These are phyloP conservation scores for Xiphophorus maculatus DNA, from an alignment of 2,113 vertebrate genomes.

Conservation along the genomic window DNA sequence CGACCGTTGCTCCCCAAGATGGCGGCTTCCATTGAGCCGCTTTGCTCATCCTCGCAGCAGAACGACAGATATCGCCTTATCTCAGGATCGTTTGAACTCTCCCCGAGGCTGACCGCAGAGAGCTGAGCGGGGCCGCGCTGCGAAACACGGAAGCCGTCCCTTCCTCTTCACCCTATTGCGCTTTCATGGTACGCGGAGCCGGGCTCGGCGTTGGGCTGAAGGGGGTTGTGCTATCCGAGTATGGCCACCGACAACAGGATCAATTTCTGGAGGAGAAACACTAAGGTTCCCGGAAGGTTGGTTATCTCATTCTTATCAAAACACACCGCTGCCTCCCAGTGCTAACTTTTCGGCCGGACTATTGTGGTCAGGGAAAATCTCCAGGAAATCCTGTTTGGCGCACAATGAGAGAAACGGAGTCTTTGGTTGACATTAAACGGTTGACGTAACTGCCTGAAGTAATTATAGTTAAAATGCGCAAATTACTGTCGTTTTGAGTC, in stretches of 20 bases:
- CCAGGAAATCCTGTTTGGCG: too few relatives aligned
- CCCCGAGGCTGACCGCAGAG: not conserved
- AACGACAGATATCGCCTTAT: conserved; percentile 19
- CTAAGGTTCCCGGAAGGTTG: conserved; percentile 93
- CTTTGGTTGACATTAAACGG: too few relatives aligned
- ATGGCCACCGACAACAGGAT: conserved; percentile 93
- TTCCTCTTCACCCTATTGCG: not conserved
- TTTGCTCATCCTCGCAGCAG: conserved; percentile 33
- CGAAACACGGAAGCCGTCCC: conserved; percentile 11
- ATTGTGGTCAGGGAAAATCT: too few relatives aligned
- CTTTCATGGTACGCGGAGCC: conserved; percentile 27
- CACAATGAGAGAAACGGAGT: too few relatives aligned
- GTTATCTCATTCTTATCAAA: conserved; percentile 22
- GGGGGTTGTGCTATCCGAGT: conserved; percentile 48
- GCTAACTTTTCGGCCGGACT: not conserved
- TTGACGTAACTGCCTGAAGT: too few relatives aligned
- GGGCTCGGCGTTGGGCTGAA: conserved; percentile 23
- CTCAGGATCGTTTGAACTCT: not conserved
- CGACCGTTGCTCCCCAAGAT: conserved; percentile 82
- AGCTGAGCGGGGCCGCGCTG: not conserved
- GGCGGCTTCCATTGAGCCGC: conserved; percentile 79
- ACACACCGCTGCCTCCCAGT: not conserved
- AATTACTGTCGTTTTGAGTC: too few relatives aligned
- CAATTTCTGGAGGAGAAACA: conserved; percentile 94
- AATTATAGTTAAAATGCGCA: too few relatives aligned